Evolutionary conservation across 2,113 vertebrate genomes (phyloP), one percentile per base, ranked within the genome.

Genomic region (Trochalopteron elliotii): DNA sequence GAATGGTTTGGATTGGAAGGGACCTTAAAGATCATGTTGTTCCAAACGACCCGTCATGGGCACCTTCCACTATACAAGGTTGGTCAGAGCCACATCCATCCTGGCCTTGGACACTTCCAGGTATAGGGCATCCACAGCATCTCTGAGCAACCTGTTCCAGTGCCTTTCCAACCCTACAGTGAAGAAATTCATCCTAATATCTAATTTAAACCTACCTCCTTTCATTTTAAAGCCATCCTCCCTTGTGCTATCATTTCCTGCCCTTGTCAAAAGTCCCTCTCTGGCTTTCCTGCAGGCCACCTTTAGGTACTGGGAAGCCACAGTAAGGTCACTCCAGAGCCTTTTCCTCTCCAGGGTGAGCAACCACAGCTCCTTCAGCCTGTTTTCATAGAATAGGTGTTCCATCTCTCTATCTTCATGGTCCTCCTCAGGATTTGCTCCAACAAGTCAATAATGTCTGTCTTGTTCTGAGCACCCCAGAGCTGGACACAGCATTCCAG

Each of bases 391-490:
- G 35, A 40, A 31, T 3, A 49, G 24, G 1, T 40, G 13, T 24
- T 63, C 24, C 20, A 55, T 40, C 9, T 39, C 40, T 79, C 40
- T n/a, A 1, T 79, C 24, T 63, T 39, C 44, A 8, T 37, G 28
- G 23, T 20, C 10, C 18, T 49, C 15, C 37, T 65, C 0, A 0
- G 27, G 44, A 50, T 15, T 57, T 74, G 4, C 33, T 65, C 37
- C 52, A 65, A 16, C 3, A 28, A 2, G 17, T 49, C 17, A 5
- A 18, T 22, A 5, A 18, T 22, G 31, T 35, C 22, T 0, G 0
- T 44, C 37, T 21, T 45, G 23, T 53, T 39, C 13, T 75, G 39
- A 17, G 23, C 33, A 45, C 16, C 11, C 2, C 13, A 60, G 69
- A 53, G 23, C 28, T 53, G 20, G 53, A 21, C n/a, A 28, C 53